Evolutionary conservation across 1,140 invertebrate species (phyloP).

Genomic region (Bombus ignitus): DNA sequence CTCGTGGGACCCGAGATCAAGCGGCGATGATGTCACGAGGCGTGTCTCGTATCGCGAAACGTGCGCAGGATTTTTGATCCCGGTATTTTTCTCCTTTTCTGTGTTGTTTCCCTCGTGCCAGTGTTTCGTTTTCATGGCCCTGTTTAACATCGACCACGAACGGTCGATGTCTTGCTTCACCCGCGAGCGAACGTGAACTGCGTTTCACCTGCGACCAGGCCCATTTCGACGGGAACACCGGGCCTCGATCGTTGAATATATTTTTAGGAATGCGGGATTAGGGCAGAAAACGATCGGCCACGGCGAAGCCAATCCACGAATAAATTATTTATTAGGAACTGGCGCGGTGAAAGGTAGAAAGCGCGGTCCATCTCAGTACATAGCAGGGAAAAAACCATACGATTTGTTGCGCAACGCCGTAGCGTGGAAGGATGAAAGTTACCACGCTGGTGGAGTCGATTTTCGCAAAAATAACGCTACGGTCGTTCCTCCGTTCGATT

Average conservation of each 20-base stretch:
- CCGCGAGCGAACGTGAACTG: slow-evolving; percentile 26
- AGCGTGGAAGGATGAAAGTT: slow-evolving; percentile 3
- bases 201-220: slow-evolving; percentile 12
- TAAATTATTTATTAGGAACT: slow-evolving; percentile 34
- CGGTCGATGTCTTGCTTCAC: background rate
- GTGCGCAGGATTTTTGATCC: slow-evolving; percentile 57
- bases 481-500: background rate
- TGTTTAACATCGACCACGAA: slow-evolving; percentile 9
- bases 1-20: slow-evolving; percentile 50
- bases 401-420: slow-evolving; percentile 9
- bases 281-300: background rate
- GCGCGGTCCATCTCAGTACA: background rate
- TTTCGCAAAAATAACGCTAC: slow-evolving; percentile 1
- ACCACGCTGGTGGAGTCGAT: background rate
- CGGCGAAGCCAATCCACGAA: background rate
- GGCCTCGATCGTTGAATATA: background rate
- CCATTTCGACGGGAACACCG: background rate
- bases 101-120: background rate
- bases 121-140: slow-evolving; percentile 7
- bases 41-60: slow-evolving; percentile 62
- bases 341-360: slow-evolving; percentile 41
- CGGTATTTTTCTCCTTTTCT: slow-evolving; percentile 25
- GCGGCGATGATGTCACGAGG: slow-evolving; percentile 65
- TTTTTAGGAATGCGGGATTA: slow-evolving; percentile 1
- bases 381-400: background rate